Percentiles rank a stretch among this genome's conserved stretches.
Conservation (phyloP, 2,113 vertebrate species). For the Hassar affinis region DNA sequence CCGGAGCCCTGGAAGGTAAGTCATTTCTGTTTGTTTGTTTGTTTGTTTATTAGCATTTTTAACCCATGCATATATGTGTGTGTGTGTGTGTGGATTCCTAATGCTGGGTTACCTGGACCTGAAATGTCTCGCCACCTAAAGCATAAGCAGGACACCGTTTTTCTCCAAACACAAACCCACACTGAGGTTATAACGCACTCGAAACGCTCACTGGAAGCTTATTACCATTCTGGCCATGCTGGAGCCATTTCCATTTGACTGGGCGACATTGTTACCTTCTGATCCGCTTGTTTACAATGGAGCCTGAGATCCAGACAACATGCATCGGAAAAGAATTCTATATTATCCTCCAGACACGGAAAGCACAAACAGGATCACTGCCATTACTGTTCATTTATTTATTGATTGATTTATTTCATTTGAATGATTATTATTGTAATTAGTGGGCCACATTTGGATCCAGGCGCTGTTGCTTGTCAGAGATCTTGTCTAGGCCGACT, state of each 20-base stretch:
- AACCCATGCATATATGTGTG: neutral
- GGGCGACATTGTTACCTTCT: slow-evolving; percentile 3
- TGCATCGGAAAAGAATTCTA: neutral
- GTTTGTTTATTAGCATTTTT: neutral
- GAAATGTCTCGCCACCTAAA: neutral
- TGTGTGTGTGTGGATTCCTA: neutral
- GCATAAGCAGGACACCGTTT: neutral
- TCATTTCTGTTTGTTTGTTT: slow-evolving; percentile 41
- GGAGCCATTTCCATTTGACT: neutral
- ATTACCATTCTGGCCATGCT: neutral
- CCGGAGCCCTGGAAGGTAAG: slow-evolving; percentile 71
- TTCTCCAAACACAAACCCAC: neutral
- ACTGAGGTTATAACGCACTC: neutral
- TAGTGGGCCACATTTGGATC: neutral
- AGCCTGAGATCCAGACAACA: neutral
- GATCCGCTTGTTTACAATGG: slow-evolving; percentile 12
- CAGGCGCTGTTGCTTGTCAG: slow-evolving; percentile 18
- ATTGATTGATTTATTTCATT: neutral
- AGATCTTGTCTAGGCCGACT: slow-evolving; percentile 13
- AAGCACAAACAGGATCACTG: too few relatives aligned
- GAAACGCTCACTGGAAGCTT: neutral
- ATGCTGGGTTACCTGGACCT: neutral
- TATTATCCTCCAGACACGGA: neutral
- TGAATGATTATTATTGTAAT: neutral
- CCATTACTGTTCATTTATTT: neutral